Conservation (phyloP, 2,888 invertebrate species). For the Globia sparganii region DNA sequence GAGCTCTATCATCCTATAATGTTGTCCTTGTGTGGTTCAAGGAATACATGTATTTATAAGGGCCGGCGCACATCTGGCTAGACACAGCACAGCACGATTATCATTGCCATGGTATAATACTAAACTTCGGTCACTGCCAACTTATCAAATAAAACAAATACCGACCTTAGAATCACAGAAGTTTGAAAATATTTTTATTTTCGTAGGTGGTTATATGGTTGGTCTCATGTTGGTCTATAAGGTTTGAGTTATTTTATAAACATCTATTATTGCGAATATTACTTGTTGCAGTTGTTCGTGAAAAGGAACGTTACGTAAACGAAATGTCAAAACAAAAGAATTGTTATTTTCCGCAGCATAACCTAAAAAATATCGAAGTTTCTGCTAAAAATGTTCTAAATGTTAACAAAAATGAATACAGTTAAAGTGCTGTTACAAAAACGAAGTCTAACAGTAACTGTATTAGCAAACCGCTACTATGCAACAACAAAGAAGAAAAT, state of each 20-base stretch:
- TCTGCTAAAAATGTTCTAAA: slow-evolving; percentile 34
- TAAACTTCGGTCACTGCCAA: too few relatives aligned
- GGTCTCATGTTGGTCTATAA: too few relatives aligned
- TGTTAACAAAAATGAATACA: slow-evolving; percentile 74
- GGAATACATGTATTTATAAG: not conserved
- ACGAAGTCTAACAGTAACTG: slow-evolving; percentile 61
- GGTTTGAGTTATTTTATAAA: not conserved
- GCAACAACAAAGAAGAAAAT: slow-evolving; percentile 88
- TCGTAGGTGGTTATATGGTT: too few relatives aligned
- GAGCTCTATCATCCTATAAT: not conserved
- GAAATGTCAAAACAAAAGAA: slow-evolving; percentile 27
- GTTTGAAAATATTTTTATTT: not conserved
- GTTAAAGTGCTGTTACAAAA: slow-evolving; percentile 71
- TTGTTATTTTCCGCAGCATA: slow-evolving; percentile 50
- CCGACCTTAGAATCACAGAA: not conserved
- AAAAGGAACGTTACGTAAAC: slow-evolving; percentile 27
- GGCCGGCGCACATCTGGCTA: not conserved
- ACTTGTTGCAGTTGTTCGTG: not conserved
- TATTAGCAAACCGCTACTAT: slow-evolving; percentile 73
- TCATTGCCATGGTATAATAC: too few relatives aligned
- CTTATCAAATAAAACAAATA: not conserved
- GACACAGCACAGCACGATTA: not conserved
- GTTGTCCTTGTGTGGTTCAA: not conserved
- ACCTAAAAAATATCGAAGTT: slow-evolving; percentile 45
- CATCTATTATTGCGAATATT: not conserved